Base-by-base conservation (phyloP, 2,888 invertebrate species). In the Anodontia alba region DNA sequence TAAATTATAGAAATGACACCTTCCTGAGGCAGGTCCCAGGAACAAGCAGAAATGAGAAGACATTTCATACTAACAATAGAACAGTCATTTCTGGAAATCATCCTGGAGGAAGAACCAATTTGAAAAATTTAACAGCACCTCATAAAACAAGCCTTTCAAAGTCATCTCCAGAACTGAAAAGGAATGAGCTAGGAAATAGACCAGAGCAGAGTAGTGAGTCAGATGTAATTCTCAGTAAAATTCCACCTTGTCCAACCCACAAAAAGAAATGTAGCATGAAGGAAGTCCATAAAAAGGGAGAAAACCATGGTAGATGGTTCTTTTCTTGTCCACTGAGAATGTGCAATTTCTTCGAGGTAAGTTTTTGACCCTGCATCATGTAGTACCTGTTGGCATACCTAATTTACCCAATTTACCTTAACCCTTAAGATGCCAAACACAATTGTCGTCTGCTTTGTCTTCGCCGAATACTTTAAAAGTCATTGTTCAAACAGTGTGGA, bases 291-390 rank as follows among this genome's bases (percentile, higher is more conserved):
- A 92, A 91, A 67, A 78, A 89, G 73, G 90, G 90, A 33, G 81
- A 83, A 7, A 92, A 92, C 67, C 72, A 80, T 29, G 81, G 87
- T 0, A 80, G 92, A 51, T 90, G 90, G 90, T 92, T 92, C 81
- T 91, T 88, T 43, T 80, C 85, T 3, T 92, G 92, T 76, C 66
- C 75, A 49, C 70, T 82, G 15, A 83, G 88, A 38, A 33, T 81
- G 43, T 91, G 91, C 73, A 88, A 90, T 33, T 87, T 84, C 69
- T 91, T 91, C 73, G 73, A 90, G 89, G 91, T 90, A 79, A 76
- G 42, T 71, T 12, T n/a, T n/a, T n/a, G n/a, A n/a, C n/a, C n/a
- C n/a, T n/a, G n/a, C n/a, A n/a, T n/a, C n/a, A 17, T n/a, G n/a
- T n/a, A n/a, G n/a, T n/a, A n/a, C n/a, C n/a, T n/a, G 2, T 26